phyloP scores from a whole-genome alignment of 2,888 invertebrate genomes.

The Cistogaster globosa region DNA sequence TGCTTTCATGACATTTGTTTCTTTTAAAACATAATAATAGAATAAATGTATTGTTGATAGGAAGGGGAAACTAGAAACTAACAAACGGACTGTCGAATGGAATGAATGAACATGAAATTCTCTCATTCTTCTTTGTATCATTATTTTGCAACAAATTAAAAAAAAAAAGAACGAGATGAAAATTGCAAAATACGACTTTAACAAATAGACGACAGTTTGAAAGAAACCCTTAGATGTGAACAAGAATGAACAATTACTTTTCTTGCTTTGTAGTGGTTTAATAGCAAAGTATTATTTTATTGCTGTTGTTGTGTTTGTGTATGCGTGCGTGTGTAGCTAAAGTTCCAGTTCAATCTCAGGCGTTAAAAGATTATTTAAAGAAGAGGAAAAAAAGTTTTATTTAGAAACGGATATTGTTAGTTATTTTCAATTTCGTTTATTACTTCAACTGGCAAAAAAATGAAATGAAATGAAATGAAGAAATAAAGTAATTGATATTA shows the following conservation, averaged over 20 bases:
- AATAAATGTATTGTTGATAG: constrained; percentile 23
- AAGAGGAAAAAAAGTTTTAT: constrained; percentile 9
- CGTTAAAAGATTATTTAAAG: constrained; percentile 61
- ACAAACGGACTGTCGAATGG: constrained; percentile 52
- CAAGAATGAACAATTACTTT: constrained; percentile 63
- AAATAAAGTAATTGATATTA: constrained; percentile 66
- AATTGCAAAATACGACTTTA: constrained; percentile 48
- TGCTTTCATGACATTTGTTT: constrained; percentile 47
- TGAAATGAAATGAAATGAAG: constrained; percentile 33
- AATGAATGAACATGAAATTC: constrained; percentile 52
- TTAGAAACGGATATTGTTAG: constrained; percentile 54
- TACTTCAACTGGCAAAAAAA: constrained; percentile 16
- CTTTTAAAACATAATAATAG: constrained; percentile 31
- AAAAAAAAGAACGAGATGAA: constrained; percentile 52
- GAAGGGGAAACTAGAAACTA: constrained; percentile 3
- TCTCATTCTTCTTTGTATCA: constrained; percentile 54
- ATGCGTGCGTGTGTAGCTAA: background rate
- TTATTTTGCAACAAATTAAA: constrained; percentile 67
- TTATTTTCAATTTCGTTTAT: constrained; percentile 46
- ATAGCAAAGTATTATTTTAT: constrained; percentile 38
- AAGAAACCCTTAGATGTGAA: constrained; percentile 46
- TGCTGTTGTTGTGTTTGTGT: background rate
- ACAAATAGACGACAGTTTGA: constrained; percentile 44
- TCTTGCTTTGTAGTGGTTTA: constrained; percentile 51
- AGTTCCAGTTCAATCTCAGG: constrained; percentile 40